Evolutionary conservation across 1,140 invertebrate species (phyloP).

Genomic region (Episyrphus balteatus): DNA sequence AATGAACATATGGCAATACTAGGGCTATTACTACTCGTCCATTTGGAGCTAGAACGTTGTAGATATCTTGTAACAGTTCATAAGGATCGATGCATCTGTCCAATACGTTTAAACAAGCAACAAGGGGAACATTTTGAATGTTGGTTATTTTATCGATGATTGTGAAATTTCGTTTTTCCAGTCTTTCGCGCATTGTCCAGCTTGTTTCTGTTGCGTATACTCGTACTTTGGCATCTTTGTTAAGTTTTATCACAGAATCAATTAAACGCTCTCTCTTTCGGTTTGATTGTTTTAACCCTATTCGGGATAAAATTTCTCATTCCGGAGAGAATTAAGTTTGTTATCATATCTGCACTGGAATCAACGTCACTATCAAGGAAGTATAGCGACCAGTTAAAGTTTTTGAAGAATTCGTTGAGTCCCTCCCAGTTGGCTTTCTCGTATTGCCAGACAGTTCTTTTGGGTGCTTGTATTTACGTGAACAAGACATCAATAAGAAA

Average conservation of each 20-base stretch:
- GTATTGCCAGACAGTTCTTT: no score
- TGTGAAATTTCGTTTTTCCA: constrained; percentile 56
- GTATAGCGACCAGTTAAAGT: no score
- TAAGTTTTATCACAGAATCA: constrained; percentile 17
- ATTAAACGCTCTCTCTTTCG: no score
- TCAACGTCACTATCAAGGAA: no score
- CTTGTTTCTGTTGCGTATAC: constrained; percentile 72
- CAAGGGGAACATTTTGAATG: constrained; percentile 40
- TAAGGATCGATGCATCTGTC: constrained; percentile 75
- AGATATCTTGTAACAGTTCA: constrained; percentile 56
- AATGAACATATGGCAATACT: constrained; percentile 77
- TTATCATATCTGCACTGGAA: no score
- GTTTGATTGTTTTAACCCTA: no score
- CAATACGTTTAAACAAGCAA: constrained; percentile 76
- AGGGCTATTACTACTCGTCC: constrained; percentile 69
- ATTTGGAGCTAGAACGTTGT: constrained; percentile 45
- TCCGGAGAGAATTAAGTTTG: no score
- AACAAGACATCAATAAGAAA: no score
- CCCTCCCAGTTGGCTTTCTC: no score
- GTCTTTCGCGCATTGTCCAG: constrained; percentile 42
- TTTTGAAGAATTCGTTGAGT: no score
- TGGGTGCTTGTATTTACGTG: no score
- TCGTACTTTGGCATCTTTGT: constrained; percentile 44
- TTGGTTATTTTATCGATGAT: constrained; percentile 24
- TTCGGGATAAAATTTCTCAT: no score